Percentiles rank a stretch among this genome's conserved stretches.
Conservation (phyloP, 2,113 vertebrate genomes). For the Aspidoscelis tigris region DNA sequence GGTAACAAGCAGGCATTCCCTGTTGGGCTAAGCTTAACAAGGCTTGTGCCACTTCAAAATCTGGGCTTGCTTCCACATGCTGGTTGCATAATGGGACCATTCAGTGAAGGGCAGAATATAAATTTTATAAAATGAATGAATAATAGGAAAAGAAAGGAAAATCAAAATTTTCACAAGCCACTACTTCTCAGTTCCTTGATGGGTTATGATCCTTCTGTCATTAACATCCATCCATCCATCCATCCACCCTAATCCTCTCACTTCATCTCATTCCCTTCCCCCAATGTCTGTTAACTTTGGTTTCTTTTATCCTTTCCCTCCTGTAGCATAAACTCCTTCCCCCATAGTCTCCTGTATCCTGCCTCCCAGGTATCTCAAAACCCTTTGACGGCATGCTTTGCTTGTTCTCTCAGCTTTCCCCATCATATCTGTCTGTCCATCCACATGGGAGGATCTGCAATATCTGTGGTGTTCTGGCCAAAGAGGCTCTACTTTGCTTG, state of each 20-base stretch:
- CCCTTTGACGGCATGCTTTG: constrained; percentile 30
- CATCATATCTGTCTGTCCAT: constrained; percentile 1
- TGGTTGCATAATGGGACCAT: too few relatives aligned
- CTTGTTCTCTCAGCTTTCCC: constrained; percentile 2
- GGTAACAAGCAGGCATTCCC: too few relatives aligned
- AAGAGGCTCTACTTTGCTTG: constrained; percentile 3
- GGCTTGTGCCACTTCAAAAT: too few relatives aligned
- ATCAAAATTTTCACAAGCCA: neutral
- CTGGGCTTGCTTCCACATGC: too few relatives aligned
- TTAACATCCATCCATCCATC: neutral
- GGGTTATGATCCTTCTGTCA: constrained; percentile 19
- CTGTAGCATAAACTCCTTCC: constrained; percentile 52
- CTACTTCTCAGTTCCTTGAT: neutral
- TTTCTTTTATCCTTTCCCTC: constrained; percentile 54
- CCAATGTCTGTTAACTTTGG: constrained; percentile 23
- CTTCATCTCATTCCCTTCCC: neutral
- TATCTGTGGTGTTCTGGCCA: neutral
- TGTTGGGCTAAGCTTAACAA: too few relatives aligned
- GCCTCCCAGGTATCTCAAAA: constrained; percentile 54
- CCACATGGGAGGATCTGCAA: neutral
- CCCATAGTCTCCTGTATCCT: constrained; percentile 51
- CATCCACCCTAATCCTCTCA: neutral
- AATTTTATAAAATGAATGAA: too few relatives aligned
- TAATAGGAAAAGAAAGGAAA: neutral
- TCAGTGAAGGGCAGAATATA: too few relatives aligned